phyloP scores from a whole-genome alignment of 2,797 vertebrate genomes.

The Mormyrops attenuatus region DNA sequence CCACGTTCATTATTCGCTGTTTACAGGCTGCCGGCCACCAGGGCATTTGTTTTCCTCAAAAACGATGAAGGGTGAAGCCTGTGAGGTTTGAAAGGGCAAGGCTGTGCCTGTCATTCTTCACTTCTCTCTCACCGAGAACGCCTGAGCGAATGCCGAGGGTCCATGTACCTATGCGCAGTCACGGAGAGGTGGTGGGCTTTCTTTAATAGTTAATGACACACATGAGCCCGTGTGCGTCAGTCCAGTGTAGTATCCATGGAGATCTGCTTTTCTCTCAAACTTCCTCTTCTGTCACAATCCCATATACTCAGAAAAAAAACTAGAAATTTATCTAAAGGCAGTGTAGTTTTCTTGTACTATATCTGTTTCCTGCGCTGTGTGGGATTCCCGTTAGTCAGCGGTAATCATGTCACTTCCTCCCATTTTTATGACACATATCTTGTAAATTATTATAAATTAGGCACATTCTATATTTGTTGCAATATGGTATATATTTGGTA shows the following conservation, averaged over 20 bases:
- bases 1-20: neutral
- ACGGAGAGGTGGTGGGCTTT: neutral
- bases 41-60: neutral
- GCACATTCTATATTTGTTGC: neutral
- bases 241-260: neutral
- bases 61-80: neutral
- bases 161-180: neutral
- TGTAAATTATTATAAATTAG: neutral
- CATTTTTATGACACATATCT: neutral
- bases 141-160: neutral
- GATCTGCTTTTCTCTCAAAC: neutral
- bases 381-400: neutral
- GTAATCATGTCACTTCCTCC: neutral
- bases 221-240: neutral
- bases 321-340: neutral
- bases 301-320: neutral
- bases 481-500: neutral
- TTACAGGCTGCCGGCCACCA: neutral
- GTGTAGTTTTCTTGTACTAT: neutral
- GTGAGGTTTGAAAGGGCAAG: neutral
- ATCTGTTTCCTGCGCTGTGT: neutral
- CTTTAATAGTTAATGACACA: neutral
- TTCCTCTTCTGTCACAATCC: conserved; percentile 8
- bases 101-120: neutral
- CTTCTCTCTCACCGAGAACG: neutral